Evolutionary conservation across 2,797 vertebrate genomes (phyloP), one percentile per base, ranked within the genome.

Genomic region (Arctocebus calabarensis): DNA sequence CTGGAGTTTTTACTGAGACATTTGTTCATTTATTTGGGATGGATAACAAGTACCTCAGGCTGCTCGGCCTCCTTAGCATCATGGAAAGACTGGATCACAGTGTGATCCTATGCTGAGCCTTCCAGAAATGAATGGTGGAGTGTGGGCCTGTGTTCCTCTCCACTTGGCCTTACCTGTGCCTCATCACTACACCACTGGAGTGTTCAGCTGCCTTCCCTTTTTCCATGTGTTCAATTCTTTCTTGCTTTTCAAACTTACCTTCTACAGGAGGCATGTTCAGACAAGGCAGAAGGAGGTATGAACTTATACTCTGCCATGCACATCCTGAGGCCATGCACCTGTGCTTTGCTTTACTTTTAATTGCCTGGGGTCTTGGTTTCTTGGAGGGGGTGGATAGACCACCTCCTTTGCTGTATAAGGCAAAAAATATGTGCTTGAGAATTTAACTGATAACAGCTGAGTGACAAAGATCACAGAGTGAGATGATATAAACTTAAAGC

Each of bases 191-290:
- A 1, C 9, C 29, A 17, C n/a, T n/a, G 20, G 34, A 20, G 34
- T 14, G 48, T 52, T 52, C 48, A 22, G 22, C 59, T 43, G 48
- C 2, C 59, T 59, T 68, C 45, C 6, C 43, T 77, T 73, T 70
- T 40, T 71, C 40, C 37, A 16, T 29, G 10, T 78, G 34, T 91
- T 90, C n/a, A 84, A 32, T 29, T 93, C 64, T 59, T 86, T 64
- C 48, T 89, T 20, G 37, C 64, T 88, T 91, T 88, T 96, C 90
- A 78, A 61, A 61, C 16, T 64, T 29, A 79, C 71, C 19, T 74
- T 37, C 71, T 73, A 7, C 5, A 84, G 29, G 74, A 93, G 74
- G 77, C 66, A 14, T 45, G 62, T 91, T 92, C 25, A 71, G 48
- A 77, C n/a, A 57, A 84, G 64, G 64, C 13, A 11, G 29, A 27